These are phyloP conservation scores for Hirtodrosophila trivittata DNA, from an alignment of 2,888 invertebrate species.

Conservation along the genomic window DNA sequence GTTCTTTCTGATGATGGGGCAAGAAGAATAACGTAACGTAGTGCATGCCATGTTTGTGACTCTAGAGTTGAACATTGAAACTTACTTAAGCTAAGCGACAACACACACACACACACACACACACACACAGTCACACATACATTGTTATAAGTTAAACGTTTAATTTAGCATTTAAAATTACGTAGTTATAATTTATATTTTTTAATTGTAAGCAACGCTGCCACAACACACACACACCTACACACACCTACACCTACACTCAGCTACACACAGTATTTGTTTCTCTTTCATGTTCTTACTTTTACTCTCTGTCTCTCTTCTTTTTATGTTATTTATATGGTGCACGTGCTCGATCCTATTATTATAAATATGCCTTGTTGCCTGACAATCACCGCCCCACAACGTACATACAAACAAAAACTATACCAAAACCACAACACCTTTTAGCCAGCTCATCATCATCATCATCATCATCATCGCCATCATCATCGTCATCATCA, in stretches of 20 bases:
- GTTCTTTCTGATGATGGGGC: slow-evolving; percentile 3
- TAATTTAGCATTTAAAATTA: slow-evolving; percentile 54
- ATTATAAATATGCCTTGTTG: slow-evolving; percentile 66
- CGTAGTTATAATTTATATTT: slow-evolving; percentile 31
- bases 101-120: slow-evolving; percentile 20
- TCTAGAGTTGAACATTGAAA: slow-evolving; percentile 60
- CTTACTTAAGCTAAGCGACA: slow-evolving; percentile 57
- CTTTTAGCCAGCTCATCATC: slow-evolving; percentile 58
- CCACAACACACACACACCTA: slow-evolving; percentile 15
- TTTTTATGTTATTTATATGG: slow-evolving; percentile 51
- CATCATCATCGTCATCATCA: slow-evolving; percentile 13
- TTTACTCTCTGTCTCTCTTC: slow-evolving; percentile 43
- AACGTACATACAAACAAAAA: slow-evolving; percentile 28
- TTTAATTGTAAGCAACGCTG: slow-evolving; percentile 34
- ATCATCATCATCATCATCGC: slow-evolving; percentile 18
- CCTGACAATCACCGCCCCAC: slow-evolving; percentile 48
- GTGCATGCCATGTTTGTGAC: slow-evolving; percentile 70
- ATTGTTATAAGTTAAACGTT: slow-evolving; percentile 37
- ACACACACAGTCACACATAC: background rate
- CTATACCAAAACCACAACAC: slow-evolving; percentile 25
- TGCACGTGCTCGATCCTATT: slow-evolving; percentile 56
- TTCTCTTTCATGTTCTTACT: slow-evolving; percentile 9
- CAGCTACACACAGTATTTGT: slow-evolving; percentile 1
- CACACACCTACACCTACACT: slow-evolving; percentile 11
- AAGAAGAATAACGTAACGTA: slow-evolving; percentile 29